Evolutionary conservation across 2,888 invertebrate species (phyloP), one percentile per base, ranked within the genome.

Genomic region (Lottia gigantea): DNA sequence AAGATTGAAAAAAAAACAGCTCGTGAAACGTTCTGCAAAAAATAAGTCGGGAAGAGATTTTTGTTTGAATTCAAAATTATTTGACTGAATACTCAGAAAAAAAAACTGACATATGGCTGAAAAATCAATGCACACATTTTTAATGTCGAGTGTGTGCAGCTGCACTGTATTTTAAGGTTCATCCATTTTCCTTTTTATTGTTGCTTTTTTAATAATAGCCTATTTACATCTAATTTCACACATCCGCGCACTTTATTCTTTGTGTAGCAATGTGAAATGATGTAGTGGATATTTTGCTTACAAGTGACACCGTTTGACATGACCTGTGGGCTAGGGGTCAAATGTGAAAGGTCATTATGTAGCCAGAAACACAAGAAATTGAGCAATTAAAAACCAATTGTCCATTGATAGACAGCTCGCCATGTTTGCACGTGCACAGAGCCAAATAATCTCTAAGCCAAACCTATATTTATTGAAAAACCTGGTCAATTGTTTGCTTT

Each of bases 201-300:
- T 55, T 23, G 23, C 23, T 55, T 55, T 23, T 55, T 55, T 55
- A n/a, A 55, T 55, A 55, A 55, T 55, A 55, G 23, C 23, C 55
- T 23, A 55, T 55, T 55, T 55, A 55, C 23, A 23, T 55, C 55
- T 23, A 55, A 55, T 55, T 55, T 55, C 55, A 55, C 55, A 55
- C 55, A 23, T 55, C 19, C 55, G 19, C 23, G 55, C 2, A 23
- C 15, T 23, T 19, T 23, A 55, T 55, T 55, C 55, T 55, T 55
- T 55, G 23, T 23, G 55, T 12, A 23, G 19, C 55, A 23, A 55
- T 55, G 19, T 23, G 19, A 55, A 55, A 55, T 23, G 23, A 19
- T 23, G 55, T 23, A 23, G 19, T 6, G 23, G 55, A 14, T 55
- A 55, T 55, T 55, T 19, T 55, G 55, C 19, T 23, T 55, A 55